phyloP scores from a whole-genome alignment of 2,888 invertebrate genomes.

The Diarsia brunnea region DNA sequence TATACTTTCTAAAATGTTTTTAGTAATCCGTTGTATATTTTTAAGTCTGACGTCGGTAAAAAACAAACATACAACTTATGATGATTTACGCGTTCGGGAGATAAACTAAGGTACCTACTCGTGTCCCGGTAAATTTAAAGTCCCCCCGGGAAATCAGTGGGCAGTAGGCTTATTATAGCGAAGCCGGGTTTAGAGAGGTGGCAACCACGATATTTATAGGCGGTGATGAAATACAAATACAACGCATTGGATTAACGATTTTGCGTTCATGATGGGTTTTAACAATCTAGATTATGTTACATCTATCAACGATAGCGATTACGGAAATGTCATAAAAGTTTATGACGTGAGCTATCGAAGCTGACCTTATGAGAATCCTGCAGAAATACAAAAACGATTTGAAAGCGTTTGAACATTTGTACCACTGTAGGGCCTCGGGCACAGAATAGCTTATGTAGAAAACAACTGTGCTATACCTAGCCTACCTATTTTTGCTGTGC shows the following conservation, averaged over 20 bases:
- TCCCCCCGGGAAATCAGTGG: conserved; percentile 60
- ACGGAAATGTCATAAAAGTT: background rate
- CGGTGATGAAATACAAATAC: conserved; percentile 28
- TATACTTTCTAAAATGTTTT: no score
- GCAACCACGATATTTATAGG: conserved; percentile 39
- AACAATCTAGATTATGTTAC: background rate
- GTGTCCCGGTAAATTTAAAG: conserved; percentile 54
- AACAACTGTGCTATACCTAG: no score
- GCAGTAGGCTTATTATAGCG: conserved; percentile 38
- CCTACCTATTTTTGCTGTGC: no score
- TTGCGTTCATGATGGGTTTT: background rate
- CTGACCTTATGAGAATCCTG: no score
- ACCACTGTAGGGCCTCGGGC: no score
- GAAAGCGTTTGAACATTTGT: no score
- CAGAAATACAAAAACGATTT: no score
- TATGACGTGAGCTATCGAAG: no score
- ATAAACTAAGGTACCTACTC: conserved; percentile 27
- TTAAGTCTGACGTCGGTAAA: background rate
- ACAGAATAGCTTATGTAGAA: no score
- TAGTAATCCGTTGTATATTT: background rate
- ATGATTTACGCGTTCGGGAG: conserved; percentile 33
- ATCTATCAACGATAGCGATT: background rate
- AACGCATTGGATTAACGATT: background rate
- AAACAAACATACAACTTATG: background rate
- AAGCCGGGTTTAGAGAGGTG: conserved; percentile 20